These are phyloP conservation scores for Premnoplex brunnescens DNA, from an alignment of 2,797 vertebrate species.

Conservation along the genomic window DNA sequence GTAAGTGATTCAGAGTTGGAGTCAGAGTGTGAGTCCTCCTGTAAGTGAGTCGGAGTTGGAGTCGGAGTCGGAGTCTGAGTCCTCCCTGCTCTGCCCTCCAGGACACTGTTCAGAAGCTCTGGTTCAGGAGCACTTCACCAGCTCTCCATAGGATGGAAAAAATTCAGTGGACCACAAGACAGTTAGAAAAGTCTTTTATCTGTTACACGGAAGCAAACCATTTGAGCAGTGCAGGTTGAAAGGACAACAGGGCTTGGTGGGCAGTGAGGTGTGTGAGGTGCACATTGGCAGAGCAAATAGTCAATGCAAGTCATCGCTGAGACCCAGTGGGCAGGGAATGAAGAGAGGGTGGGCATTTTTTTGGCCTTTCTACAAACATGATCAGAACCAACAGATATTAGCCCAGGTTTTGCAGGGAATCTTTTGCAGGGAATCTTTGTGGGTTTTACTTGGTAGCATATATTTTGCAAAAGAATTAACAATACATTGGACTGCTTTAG, in stretches of 20 bases:
- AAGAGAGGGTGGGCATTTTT: not conserved
- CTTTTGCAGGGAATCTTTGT: not conserved
- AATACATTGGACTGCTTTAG: fast-evolving
- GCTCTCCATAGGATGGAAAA: not conserved
- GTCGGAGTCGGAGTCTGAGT: too few relatives aligned
- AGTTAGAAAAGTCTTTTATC: not conserved
- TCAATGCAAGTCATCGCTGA: not conserved
- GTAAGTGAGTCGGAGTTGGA: too few relatives aligned
- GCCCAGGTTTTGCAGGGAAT: too few relatives aligned
- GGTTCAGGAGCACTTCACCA: not conserved
- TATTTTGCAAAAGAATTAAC: too few relatives aligned
- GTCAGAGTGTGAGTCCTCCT: too few relatives aligned
- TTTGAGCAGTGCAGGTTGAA: not conserved
- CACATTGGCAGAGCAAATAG: not conserved
- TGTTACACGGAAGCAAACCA: not conserved
- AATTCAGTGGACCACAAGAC: not conserved
- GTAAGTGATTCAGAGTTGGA: too few relatives aligned
- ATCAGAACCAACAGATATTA: not conserved
- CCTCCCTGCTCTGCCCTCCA: not conserved
- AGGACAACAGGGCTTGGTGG: not conserved
- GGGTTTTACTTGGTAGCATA: fast-evolving
- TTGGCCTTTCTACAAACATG: not conserved
- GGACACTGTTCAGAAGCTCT: not conserved
- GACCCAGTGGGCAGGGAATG: not conserved
- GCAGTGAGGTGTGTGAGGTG: not conserved